Evolutionary conservation across 2,113 vertebrate species (phyloP).

Genomic region (Chamaea fasciata): DNA sequence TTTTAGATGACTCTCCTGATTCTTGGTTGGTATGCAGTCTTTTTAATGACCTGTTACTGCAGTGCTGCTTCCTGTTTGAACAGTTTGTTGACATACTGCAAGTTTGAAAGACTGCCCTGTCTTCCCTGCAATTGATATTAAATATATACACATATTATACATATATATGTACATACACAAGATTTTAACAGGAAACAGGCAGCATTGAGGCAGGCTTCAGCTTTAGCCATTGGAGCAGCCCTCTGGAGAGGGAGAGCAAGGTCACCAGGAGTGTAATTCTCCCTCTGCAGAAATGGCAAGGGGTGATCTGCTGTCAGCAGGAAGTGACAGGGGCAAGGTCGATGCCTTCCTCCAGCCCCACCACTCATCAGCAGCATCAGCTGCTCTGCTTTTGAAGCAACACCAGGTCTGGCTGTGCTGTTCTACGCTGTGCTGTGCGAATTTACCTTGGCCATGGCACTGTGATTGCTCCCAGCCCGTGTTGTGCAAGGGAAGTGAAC

Average conservation of each 20-base stretch:
- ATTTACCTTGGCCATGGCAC: neutral
- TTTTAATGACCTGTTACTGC: constrained; percentile 44
- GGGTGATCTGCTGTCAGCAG: neutral
- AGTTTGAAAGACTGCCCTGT: constrained; percentile 40
- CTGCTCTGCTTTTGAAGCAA: neutral
- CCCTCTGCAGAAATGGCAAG: neutral
- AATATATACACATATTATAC: neutral
- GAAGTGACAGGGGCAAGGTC: accelerated
- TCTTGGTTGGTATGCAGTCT: neutral
- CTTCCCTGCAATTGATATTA: neutral
- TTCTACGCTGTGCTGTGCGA: neutral
- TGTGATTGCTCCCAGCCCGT: accelerated
- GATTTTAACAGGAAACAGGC: neutral
- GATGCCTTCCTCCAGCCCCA: neutral
- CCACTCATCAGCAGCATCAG: neutral
- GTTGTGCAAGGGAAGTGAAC: accelerated
- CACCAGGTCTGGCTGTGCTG: accelerated
- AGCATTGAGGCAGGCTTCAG: neutral
- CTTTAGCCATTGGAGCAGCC: neutral
- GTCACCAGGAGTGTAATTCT: neutral
- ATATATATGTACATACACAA: neutral
- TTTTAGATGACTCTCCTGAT: neutral
- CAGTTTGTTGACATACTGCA: neutral
- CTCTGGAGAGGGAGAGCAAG: neutral
- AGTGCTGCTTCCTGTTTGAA: constrained; percentile 30